Base-by-base conservation (phyloP, 2,888 invertebrate species). In the Clostera curtula region DNA sequence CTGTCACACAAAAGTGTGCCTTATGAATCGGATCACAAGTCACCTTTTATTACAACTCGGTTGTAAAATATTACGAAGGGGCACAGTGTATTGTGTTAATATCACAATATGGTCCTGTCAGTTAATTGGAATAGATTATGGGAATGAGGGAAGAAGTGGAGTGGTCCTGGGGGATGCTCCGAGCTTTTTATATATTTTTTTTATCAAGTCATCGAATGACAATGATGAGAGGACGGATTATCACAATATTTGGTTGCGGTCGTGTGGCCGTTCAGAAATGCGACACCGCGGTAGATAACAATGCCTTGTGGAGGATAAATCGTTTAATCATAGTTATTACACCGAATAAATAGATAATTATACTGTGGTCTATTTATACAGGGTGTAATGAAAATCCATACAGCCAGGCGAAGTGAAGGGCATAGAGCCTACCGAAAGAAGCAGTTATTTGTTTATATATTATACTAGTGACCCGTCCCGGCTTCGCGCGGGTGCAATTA, bases 91-190 rank as follows among this genome's bases (percentile, higher is more conserved):
- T 82, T 82, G 82, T 83, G 75, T 76, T 83, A 77, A 70, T 79
- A 77, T 72, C 65, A 82, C 82, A 80, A 82, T 82, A 83, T 80
- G 83, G 69, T 62, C 67, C 80, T 83, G 83, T 83, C 83, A 83
- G 77, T 83, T 83, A 82, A 83, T 83, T 83, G 82, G 82, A 82
- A 83, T 83, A 83, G 83, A 83, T 83, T 80, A 82, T 83, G 82
- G 82, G 83, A 83, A 80, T 74, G 58, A 74, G 74, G 68, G 74
- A 73, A 69, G 64, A 61, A 61, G 64, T 57, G 44, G 66, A 70
- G 65, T 64, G 61, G 58, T 65, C 76, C 67, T 69, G 56, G 43
- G 77, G 82, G 82, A 74, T 61, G 65, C 34, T 39, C 40, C 38
- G 46, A 43, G 55, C 43, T 42, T 63, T 53, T 65, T 72, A 67